Base-by-base conservation (phyloP, 2,113 vertebrate species). In the Ranitomeya variabilis region DNA sequence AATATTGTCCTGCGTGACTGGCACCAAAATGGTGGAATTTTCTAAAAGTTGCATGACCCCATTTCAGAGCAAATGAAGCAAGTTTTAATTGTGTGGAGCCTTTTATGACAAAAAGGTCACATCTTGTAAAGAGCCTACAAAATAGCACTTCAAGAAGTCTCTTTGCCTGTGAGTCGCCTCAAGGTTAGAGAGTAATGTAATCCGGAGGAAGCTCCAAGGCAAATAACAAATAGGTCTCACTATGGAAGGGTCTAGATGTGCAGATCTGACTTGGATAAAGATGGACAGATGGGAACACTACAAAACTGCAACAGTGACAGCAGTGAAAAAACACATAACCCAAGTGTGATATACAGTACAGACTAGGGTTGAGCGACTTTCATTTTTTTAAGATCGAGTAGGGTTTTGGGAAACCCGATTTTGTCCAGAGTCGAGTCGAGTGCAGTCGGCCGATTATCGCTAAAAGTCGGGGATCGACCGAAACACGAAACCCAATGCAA, bases 61-160 rank as follows among this genome's bases (percentile, higher is more conserved):
- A 12, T 88, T 88, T 74, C 26, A 62, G 80, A 57, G 76, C 67
- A 83, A 37, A 37, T 76, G 57, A 83, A 88, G 59, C 45, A 66
- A 60, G 57, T 21, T 76, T n/a, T 82, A 88, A 88, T 77, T 83
- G 87, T 18, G 31, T 21, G 7, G 31, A 74, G 26, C 4, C 23
- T 26, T 37, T 21, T 5, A 64, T 74, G 80, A 82, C 59, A 64
- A 76, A 88, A 83, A 77, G 69, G 86, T 81, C 52, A 82, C 23
- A 82, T 31, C 31, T 62, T 62, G 69, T 73, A 62, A 88, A 88
- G 60, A 77, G 31, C 69, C 64, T 76, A n/a, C 55, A 26, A 88
- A 86, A 78, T 45, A 83, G 23, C 26, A 45, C 31, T 83, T 62
- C 31, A 60, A 14, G 37, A 82, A 31, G 86, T 55, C n/a, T 59